Percentiles rank a stretch among this genome's conserved stretches.
These are phyloP conservation scores for Ophraella communa DNA, from an alignment of 2,888 invertebrate species.

Conservation along the genomic window DNA sequence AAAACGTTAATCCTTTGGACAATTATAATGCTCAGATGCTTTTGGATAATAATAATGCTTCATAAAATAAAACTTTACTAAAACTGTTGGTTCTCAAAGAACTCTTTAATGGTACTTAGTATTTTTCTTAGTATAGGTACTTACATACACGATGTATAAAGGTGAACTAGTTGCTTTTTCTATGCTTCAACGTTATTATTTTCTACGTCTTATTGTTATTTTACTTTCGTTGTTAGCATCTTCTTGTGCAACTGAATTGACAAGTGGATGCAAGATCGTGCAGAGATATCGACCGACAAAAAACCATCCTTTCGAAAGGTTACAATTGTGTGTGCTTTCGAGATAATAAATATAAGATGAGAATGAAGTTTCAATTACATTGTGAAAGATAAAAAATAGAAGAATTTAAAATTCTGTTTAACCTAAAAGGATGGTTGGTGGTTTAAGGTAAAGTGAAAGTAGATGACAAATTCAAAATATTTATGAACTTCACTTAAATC, in stretches of 20 bases:
- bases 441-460: no score
- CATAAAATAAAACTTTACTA: no score
- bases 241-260: conserved; percentile 43
- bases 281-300: conserved; percentile 44
- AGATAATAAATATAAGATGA: conserved; percentile 1
- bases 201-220: conserved; percentile 25
- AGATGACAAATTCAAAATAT: no score
- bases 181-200: conserved; percentile 8
- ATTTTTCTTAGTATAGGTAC: background rate
- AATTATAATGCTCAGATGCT: no score
- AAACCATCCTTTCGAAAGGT: conserved; percentile 54
- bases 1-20: no score
- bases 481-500: no score
- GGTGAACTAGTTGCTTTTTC: conserved; percentile 19
- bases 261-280: conserved; percentile 45
- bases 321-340: conserved; percentile 40
- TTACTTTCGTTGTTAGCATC: conserved; percentile 29
- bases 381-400: background rate
- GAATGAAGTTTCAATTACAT: conserved; percentile 14
- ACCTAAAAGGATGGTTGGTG: background rate
- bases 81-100: no score
- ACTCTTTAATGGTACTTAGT: background rate
- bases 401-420: background rate
- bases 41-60: no score
- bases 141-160: conserved; percentile 1